phyloP scores from a whole-genome alignment of 2,113 vertebrate species.

The Pontoporia blainvillei region DNA sequence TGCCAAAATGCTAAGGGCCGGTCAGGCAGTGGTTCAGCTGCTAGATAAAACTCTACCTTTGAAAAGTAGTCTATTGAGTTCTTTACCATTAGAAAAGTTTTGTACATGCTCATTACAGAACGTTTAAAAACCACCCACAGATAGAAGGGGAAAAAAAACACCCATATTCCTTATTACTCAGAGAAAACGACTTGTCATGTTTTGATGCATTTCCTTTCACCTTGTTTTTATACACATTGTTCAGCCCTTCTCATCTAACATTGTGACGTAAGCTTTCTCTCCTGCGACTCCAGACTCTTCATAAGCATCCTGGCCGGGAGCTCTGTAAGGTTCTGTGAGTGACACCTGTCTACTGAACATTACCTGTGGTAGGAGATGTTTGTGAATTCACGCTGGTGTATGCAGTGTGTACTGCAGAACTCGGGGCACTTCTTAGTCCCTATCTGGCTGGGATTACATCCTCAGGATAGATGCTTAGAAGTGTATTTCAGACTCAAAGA shows the following conservation, averaged over 20 bases:
- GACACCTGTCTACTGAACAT: no score
- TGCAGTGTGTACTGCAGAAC: rapidly evolving
- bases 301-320: neutral
- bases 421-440: neutral
- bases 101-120: neutral
- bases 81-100: neutral
- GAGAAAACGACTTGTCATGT: neutral
- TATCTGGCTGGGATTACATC: neutral
- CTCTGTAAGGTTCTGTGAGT: neutral
- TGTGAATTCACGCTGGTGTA: rapidly evolving
- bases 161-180: neutral
- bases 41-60: neutral
- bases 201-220: neutral
- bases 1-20: neutral
- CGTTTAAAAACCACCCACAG: neutral
- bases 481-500: neutral
- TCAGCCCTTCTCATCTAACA: neutral
- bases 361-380: rapidly evolving
- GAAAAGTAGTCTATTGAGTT: neutral
- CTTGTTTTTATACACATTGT: neutral
- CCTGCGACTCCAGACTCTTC: neutral
- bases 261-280: neutral
- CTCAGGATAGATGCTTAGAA: neutral
- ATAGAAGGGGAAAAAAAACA: neutral
- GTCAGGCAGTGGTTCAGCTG: neutral